phyloP scores from a whole-genome alignment of 2,888 invertebrate genomes.

The Rhagonycha lutea region DNA sequence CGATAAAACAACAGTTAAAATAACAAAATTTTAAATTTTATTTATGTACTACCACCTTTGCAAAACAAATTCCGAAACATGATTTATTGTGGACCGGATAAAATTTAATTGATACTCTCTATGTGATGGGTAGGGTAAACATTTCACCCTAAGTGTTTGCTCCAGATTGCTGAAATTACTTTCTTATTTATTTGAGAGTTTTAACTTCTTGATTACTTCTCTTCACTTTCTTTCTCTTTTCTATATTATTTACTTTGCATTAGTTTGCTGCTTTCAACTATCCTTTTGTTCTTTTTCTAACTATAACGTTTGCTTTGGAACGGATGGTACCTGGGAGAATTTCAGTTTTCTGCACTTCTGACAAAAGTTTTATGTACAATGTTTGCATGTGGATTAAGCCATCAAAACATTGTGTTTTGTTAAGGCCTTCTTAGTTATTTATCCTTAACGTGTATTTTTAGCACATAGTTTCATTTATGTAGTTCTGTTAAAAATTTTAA shows the following conservation, averaged over 20 bases:
- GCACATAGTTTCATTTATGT: no score
- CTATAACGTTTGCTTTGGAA: background rate
- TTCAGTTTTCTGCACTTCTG: background rate
- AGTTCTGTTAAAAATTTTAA: no score
- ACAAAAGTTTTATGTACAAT: no score
- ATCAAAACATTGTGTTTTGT: no score
- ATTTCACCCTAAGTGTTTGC: background rate
- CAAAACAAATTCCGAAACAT: background rate
- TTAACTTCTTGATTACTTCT: background rate
- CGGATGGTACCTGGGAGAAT: background rate
- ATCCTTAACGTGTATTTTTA: no score
- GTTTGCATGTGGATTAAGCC: no score
- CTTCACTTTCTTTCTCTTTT: background rate
- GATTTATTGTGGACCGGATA: background rate
- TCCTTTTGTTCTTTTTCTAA: background rate
- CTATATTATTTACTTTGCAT: background rate
- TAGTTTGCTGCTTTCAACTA: background rate
- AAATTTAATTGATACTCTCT: background rate
- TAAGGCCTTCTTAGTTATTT: no score
- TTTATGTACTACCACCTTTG: no score
- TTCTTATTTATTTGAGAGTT: background rate
- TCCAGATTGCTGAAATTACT: background rate
- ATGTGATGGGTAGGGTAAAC: background rate
- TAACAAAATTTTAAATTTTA: no score
- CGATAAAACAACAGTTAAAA: no score